These are phyloP conservation scores for Erebia ligea DNA, from an alignment of 2,888 invertebrate species.

Conservation along the genomic window DNA sequence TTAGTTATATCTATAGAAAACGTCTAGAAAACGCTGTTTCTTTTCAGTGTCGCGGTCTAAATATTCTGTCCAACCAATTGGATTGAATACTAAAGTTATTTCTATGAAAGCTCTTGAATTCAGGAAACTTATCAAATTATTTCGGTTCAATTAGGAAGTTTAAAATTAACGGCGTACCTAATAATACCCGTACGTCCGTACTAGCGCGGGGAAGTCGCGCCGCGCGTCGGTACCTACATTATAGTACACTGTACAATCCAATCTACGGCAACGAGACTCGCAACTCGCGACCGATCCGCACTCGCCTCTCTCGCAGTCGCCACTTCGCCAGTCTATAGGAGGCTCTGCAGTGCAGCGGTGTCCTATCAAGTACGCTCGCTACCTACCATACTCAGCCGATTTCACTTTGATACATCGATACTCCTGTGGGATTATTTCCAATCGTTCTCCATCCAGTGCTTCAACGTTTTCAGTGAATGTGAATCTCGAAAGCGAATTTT, in stretches of 20 bases:
- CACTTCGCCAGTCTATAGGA: conserved; percentile 49
- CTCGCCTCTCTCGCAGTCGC: conserved; percentile 17
- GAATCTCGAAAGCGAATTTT: conserved; percentile 53
- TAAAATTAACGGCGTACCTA: conserved; percentile 48
- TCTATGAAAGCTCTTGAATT: no score
- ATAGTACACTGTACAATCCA: background rate
- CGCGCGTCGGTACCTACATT: conserved; percentile 36
- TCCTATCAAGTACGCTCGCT: conserved; percentile 46
- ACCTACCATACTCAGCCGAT: conserved; percentile 33
- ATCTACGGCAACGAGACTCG: conserved; percentile 14
- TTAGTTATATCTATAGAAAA: no score
- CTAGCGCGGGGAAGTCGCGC: conserved; percentile 39
- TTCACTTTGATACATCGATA: conserved; percentile 38
- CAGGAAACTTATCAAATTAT: no score
- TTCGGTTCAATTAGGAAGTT: conserved; percentile 34
- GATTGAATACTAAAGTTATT: no score
- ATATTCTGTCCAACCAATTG: no score
- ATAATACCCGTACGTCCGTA: conserved; percentile 29
- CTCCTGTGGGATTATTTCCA: conserved; percentile 34
- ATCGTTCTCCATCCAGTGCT: conserved; percentile 33
- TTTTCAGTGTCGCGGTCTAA: no score
- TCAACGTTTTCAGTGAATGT: conserved; percentile 55
- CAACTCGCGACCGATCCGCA: conserved; percentile 34
- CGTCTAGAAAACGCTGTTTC: no score
- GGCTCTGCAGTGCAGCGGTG: conserved; percentile 76